Percentiles rank a stretch among this genome's conserved stretches.
Evolutionary conservation across 2,113 vertebrate species (phyloP).

Genomic region (Proterorhinus semilunaris): DNA sequence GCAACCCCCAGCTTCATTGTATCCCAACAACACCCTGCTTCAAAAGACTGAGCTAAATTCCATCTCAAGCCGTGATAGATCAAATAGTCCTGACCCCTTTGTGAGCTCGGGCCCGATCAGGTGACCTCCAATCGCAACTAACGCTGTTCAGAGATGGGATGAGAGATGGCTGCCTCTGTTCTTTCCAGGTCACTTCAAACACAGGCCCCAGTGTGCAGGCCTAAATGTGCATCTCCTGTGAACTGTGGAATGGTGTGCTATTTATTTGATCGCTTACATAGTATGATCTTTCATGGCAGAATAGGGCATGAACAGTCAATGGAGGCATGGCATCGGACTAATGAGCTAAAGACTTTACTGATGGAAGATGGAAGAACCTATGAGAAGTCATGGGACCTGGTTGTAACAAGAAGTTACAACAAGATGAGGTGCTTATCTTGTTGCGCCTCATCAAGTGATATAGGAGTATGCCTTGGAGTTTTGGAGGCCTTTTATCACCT

Average conservation of each 20-base stretch:
- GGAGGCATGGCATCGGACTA: not conserved
- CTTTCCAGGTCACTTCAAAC: slow-evolving; percentile 19
- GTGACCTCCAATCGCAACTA: slow-evolving; percentile 28
- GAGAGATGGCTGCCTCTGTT: slow-evolving; percentile 6
- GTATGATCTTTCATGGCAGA: not conserved
- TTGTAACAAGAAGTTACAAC: no score
- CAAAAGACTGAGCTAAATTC: slow-evolving; percentile 21
- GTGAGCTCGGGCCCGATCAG: slow-evolving; percentile 52
- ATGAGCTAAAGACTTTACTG: not conserved
- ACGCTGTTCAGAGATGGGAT: not conserved
- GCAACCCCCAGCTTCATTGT: not conserved
- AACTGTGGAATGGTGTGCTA: not conserved
- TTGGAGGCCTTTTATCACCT: no score
- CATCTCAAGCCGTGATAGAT: slow-evolving; percentile 17
- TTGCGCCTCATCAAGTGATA: no score
- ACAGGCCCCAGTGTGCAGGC: not conserved
- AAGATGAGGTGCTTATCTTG: no score
- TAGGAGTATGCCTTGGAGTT: no score
- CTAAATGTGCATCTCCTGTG: slow-evolving; percentile 10
- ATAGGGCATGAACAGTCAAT: not conserved
- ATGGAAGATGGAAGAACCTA: no score
- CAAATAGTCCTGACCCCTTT: slow-evolving; percentile 51
- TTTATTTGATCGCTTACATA: not conserved
- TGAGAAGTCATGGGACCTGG: no score
- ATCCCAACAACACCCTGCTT: not conserved